These are phyloP conservation scores for Leucopternis melanops DNA, from an alignment of 2,113 vertebrate species.

Conservation along the genomic window DNA sequence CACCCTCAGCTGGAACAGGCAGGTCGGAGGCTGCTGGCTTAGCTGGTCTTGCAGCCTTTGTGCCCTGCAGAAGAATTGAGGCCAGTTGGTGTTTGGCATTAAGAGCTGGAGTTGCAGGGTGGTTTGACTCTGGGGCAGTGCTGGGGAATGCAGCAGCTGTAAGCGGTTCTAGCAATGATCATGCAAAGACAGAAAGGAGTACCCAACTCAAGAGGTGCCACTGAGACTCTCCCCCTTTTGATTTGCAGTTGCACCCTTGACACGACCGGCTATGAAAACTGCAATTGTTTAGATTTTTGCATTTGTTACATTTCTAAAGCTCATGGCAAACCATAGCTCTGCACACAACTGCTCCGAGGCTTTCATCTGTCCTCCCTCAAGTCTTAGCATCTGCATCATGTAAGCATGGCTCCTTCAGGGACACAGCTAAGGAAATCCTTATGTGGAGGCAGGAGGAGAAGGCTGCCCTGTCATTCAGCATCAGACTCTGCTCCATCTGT, in stretches of 20 bases:
- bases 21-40: constrained; percentile 84
- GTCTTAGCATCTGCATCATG: not conserved
- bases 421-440: not conserved
- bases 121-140: not conserved
- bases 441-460: not conserved
- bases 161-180: not conserved
- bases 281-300: not conserved
- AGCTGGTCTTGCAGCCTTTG: constrained; percentile 77
- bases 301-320: not conserved
- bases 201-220: not conserved
- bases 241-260: not conserved
- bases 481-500: not conserved
- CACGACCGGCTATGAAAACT: not conserved
- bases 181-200: not conserved
- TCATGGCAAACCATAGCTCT: not conserved
- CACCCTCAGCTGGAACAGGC: constrained; percentile 84
- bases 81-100: not conserved
- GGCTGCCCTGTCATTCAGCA: not conserved
- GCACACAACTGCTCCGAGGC: not conserved
- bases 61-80: constrained; percentile 71
- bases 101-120: not conserved
- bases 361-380: not conserved
- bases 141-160: not conserved
- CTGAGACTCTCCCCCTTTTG: not conserved
- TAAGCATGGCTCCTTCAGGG: not conserved